Evolutionary conservation across 2,888 invertebrate species (phyloP).

Genomic region (Anarsia innoxiella): DNA sequence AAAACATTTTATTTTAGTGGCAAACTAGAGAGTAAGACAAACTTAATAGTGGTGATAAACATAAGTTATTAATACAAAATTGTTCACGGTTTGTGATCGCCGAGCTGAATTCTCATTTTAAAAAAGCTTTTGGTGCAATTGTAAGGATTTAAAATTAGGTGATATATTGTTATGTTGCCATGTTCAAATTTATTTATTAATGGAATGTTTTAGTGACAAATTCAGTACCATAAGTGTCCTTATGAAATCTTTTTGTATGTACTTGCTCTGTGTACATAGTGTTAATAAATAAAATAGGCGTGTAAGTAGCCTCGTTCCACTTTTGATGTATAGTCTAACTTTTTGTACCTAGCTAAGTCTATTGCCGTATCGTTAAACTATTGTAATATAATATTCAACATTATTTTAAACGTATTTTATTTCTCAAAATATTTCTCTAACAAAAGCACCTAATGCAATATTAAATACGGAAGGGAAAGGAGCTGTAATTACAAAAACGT

Average conservation of each 20-base stretch:
- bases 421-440: no score
- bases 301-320: conserved; percentile 6
- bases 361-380: conserved; percentile 16
- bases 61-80: no score
- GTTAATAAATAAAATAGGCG: conserved; percentile 24
- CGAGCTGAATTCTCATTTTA: not conserved
- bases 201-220: not conserved
- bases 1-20: conserved; percentile 4
- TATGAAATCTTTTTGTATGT: conserved; percentile 16
- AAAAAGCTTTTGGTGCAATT: not conserved
- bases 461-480: conserved; percentile 55
- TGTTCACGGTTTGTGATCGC: no score
- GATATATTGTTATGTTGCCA: conserved; percentile 7
- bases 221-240: conserved; percentile 11
- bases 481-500: conserved; percentile 64
- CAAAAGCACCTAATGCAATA: no score
- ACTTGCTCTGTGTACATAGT: conserved; percentile 33
- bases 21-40: no score
- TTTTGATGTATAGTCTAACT: conserved; percentile 8
- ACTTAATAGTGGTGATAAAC: no score
- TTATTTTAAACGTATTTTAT: conserved; percentile 13
- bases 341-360: conserved; percentile 1
- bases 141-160: conserved; percentile 1
- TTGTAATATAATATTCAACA: conserved; percentile 24
- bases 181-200: conserved; percentile 9